Conservation (phyloP, 1,140 invertebrate genomes). For the Camponotus vicinus region DNA sequence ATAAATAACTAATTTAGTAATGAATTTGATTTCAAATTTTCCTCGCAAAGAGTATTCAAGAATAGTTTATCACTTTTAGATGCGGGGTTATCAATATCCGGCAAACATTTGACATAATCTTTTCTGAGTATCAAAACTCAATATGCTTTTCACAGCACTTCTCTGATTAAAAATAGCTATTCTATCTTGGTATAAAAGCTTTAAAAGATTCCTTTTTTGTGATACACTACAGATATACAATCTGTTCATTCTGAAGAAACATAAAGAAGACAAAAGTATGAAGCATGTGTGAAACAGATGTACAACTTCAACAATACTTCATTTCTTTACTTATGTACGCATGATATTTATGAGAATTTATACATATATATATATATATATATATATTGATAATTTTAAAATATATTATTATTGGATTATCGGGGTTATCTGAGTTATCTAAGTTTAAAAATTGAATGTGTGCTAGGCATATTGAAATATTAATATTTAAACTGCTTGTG, state of each 20-base stretch:
- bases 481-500: background rate
- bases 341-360: too few species aligned
- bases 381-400: too few species aligned
- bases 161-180: background rate
- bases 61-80: slow-evolving; percentile 14
- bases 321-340: too few species aligned
- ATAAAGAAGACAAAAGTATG: background rate
- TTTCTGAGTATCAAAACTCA: background rate
- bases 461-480: background rate
- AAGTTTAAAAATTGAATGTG: background rate
- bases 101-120: background rate
- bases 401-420: too few species aligned
- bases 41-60: background rate
- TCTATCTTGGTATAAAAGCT: background rate
- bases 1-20: background rate
- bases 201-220: background rate
- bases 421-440: background rate
- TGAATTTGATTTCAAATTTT: slow-evolving; percentile 9
- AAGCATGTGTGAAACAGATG: too few species aligned
- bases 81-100: slow-evolving; percentile 7
- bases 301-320: too few species aligned
- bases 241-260: background rate
- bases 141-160: background rate
- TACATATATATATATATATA: too few species aligned
- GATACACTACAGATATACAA: too few species aligned